A percentile compares a stretch with the other conserved stretches of the same genome.
These are phyloP conservation scores for Liodrosophila aerea DNA, from an alignment of 2,888 invertebrate species.

Conservation along the genomic window DNA sequence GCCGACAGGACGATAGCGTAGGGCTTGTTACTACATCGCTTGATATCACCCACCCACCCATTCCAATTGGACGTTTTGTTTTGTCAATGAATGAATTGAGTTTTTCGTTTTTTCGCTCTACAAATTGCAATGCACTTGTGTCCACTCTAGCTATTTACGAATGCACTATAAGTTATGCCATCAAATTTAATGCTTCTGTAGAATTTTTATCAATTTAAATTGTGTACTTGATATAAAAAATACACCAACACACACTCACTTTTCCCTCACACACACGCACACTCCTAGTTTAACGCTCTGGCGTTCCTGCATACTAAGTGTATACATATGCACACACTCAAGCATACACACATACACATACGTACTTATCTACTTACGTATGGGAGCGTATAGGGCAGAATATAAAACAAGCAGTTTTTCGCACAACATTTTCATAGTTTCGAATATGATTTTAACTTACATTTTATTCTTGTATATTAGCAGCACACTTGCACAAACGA, in stretches of 20 bases:
- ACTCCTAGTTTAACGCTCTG: slow-evolving; percentile 35
- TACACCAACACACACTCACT: slow-evolving; percentile 26
- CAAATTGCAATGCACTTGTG: slow-evolving; percentile 12
- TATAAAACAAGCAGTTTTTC: slow-evolving; percentile 36
- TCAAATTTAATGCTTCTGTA: slow-evolving; percentile 15
- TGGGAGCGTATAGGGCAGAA: slow-evolving; percentile 24
- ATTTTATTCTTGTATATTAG: slow-evolving; percentile 39
- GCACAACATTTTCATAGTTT: slow-evolving; percentile 7
- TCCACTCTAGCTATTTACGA: slow-evolving; percentile 9
- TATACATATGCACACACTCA: slow-evolving; percentile 20
- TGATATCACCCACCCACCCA: slow-evolving; percentile 9
- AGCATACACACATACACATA: slow-evolving; percentile 11
- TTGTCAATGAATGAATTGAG: slow-evolving; percentile 58
- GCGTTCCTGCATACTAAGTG: slow-evolving; percentile 59
- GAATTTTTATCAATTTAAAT: slow-evolving; percentile 64
- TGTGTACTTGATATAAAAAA: slow-evolving; percentile 62
- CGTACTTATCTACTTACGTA: slow-evolving; percentile 6
- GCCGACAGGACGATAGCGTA: neutral
- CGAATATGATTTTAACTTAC: slow-evolving; percentile 47
- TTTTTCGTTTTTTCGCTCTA: slow-evolving; percentile 22
- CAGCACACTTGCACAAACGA: slow-evolving; percentile 29
- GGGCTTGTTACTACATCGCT: no score
- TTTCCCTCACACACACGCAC: slow-evolving; percentile 15
- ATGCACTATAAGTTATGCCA: slow-evolving; percentile 17
- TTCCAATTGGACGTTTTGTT: slow-evolving; percentile 22